These are phyloP conservation scores for Cabera pusaria DNA, from an alignment of 2,888 invertebrate genomes.

Conservation along the genomic window DNA sequence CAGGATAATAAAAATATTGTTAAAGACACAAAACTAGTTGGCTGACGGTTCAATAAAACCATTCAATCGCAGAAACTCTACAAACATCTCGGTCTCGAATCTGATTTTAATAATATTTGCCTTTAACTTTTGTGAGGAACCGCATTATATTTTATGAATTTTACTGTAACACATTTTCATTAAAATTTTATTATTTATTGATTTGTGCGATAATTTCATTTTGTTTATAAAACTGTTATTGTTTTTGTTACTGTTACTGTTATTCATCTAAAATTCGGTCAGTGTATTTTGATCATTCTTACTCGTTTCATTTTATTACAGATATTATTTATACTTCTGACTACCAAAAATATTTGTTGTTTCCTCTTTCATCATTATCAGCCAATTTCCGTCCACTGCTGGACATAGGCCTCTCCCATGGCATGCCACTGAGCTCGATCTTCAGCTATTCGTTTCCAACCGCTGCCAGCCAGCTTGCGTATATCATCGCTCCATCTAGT, in stretches of 20 bases:
- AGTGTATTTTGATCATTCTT: slow-evolving; percentile 10
- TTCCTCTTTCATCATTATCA: too few species aligned
- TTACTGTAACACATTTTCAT: slow-evolving; percentile 10
- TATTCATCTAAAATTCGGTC: slow-evolving; percentile 16
- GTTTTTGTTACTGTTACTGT: slow-evolving; percentile 24
- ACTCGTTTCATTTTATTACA: slow-evolving; percentile 9
- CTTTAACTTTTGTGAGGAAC: slow-evolving; percentile 1
- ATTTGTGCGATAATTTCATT: slow-evolving; percentile 19
- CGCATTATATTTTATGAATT: slow-evolving; percentile 7
- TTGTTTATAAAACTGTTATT: slow-evolving; percentile 24
- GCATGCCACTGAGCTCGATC: too few species aligned
- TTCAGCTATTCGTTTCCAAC: too few species aligned
- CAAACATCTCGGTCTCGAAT: background rate
- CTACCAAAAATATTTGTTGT: background rate
- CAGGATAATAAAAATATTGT: too few species aligned
- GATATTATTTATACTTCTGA: slow-evolving; percentile 12
- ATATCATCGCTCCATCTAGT: too few species aligned
- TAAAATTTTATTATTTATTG: slow-evolving; percentile 18
- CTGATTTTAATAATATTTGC: slow-evolving; percentile 9
- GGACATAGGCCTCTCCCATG: too few species aligned
- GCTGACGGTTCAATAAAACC: background rate
- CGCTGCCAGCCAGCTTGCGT: too few species aligned
- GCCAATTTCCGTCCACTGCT: too few species aligned
- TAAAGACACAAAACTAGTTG: too few species aligned
- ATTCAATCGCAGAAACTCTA: background rate